Percentiles rank a stretch among this genome's conserved stretches.
Conservation (phyloP, 2,888 invertebrate genomes). For the Eremobia ochroleuca region DNA sequence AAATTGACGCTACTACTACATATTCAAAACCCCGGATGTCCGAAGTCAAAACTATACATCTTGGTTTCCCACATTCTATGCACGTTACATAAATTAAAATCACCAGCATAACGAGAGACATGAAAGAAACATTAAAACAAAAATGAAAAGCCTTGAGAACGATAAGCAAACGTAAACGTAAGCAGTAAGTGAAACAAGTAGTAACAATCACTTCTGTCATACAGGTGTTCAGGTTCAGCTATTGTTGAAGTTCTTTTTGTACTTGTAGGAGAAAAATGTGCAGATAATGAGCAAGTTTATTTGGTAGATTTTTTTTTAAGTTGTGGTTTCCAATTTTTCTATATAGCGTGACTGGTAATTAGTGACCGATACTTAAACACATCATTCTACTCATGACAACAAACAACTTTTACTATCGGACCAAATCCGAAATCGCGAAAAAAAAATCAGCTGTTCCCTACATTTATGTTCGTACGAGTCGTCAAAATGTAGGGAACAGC, state of each 20-base stretch:
- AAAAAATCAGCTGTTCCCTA: too few relatives aligned
- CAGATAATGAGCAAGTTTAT: not conserved
- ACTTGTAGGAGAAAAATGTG: not conserved
- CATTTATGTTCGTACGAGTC: too few relatives aligned
- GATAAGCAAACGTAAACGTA: conserved; percentile 51
- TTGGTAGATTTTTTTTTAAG: not conserved
- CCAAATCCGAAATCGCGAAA: too few relatives aligned
- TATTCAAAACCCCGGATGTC: conserved; percentile 59
- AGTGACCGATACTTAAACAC: too few relatives aligned
- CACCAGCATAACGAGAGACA: conserved; percentile 44
- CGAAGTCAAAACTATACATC: conserved; percentile 35
- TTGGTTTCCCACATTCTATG: conserved; percentile 54
- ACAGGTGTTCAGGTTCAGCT: conserved; percentile 48
- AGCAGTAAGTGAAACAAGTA: not conserved
- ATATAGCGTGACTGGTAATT: too few relatives aligned
- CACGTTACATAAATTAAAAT: conserved; percentile 53
- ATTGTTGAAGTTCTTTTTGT: conserved; percentile 14
- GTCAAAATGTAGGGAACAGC: too few relatives aligned
- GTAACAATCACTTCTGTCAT: conserved; percentile 42
- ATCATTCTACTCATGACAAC: too few relatives aligned
- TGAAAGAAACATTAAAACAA: conserved; percentile 53
- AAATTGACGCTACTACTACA: conserved; percentile 10
- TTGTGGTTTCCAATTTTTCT: too few relatives aligned
- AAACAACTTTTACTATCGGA: too few relatives aligned
- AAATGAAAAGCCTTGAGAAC: conserved; percentile 59